Evolutionary conservation across 1,140 invertebrate species (phyloP).

Genomic region (Eumaeus atala): DNA sequence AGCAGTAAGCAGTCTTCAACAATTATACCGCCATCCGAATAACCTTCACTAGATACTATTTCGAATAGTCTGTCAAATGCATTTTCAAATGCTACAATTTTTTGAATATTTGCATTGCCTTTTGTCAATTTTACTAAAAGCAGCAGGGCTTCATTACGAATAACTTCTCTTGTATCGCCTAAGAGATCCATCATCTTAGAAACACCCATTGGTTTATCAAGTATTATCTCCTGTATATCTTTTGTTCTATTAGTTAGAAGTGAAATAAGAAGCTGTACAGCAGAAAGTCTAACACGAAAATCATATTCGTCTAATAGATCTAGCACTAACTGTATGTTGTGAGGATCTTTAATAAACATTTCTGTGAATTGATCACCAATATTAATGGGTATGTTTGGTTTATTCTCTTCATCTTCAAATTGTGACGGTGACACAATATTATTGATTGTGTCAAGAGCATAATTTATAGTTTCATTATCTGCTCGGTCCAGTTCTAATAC

Average conservation of each 20-base stretch:
- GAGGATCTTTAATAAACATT: slow-evolving; percentile 95
- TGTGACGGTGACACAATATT: slow-evolving; percentile 91
- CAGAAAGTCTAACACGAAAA: slow-evolving; percentile 90
- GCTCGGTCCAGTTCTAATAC: slow-evolving; percentile 85
- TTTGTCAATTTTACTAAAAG: slow-evolving; percentile 95
- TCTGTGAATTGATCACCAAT: slow-evolving; percentile 97
- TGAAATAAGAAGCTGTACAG: slow-evolving; percentile 88
- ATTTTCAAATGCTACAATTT: slow-evolving; percentile 99
- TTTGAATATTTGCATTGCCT: slow-evolving; percentile 98
- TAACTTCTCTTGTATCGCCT: slow-evolving; percentile 94
- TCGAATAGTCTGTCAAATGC: slow-evolving; percentile 97
- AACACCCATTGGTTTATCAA: slow-evolving; percentile 97
- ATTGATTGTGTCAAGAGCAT: slow-evolving; percentile 93
- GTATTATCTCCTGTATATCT: slow-evolving; percentile 95
- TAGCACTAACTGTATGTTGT: slow-evolving; percentile 90
- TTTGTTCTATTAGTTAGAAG: slow-evolving; percentile 88
- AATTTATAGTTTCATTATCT: slow-evolving; percentile 93
- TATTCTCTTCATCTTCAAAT: slow-evolving; percentile 87
- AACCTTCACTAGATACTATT: slow-evolving; percentile 94
- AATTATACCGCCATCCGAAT: slow-evolving; percentile 96
- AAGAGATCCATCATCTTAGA: slow-evolving; percentile 98
- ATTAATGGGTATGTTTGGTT: slow-evolving; percentile 76
- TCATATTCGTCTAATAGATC: slow-evolving; percentile 96
- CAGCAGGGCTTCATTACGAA: slow-evolving; percentile 95
- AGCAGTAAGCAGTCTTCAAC: slow-evolving; percentile 98